Conservation (phyloP, 2,797 vertebrate species). For the Eidolon dupreanum region DNA sequence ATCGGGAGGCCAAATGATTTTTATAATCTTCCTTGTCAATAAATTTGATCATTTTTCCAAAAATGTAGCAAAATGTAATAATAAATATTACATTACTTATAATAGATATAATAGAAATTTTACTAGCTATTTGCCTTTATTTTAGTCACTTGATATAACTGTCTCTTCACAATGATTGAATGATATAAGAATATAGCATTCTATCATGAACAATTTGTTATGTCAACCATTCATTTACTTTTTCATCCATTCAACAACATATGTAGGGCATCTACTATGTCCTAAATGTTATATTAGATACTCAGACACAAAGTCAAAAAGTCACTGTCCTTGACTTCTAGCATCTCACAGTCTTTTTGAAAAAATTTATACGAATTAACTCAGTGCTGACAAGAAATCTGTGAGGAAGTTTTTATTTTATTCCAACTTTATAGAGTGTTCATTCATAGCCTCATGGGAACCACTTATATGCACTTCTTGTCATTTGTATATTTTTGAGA, state of each 20-base stretch:
- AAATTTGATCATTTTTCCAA: background rate
- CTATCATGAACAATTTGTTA: background rate
- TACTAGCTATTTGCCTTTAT: slow-evolving; percentile 17
- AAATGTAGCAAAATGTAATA: background rate
- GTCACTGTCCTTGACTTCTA: background rate
- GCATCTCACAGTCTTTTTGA: background rate
- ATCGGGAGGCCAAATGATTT: background rate
- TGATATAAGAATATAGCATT: background rate
- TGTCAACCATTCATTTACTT: background rate
- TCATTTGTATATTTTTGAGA: background rate
- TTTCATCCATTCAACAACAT: background rate
- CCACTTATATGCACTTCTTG: background rate
- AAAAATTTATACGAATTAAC: background rate
- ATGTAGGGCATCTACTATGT: background rate
- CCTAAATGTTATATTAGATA: background rate
- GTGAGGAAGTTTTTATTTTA: background rate
- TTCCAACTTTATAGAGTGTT: background rate
- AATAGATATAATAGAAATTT: background rate
- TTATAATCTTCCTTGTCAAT: background rate
- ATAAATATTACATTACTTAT: background rate
- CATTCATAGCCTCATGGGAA: background rate
- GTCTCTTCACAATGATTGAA: background rate
- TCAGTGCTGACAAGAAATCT: background rate
- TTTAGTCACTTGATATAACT: background rate
- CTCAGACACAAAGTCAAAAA: background rate